Conservation (phyloP, 2,797 vertebrate genomes). For the Arnoldichthys spilopterus region DNA sequence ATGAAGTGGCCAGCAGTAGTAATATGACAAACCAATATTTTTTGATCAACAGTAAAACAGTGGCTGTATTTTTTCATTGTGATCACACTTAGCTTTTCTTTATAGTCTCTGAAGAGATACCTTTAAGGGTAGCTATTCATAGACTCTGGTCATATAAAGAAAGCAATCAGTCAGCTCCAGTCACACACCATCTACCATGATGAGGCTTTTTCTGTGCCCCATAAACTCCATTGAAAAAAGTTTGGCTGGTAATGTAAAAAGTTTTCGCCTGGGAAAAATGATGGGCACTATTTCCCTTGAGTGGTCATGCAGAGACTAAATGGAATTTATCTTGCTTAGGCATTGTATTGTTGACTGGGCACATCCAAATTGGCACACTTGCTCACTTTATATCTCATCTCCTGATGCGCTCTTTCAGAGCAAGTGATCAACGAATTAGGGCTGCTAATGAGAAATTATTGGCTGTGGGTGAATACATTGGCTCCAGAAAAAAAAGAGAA, state of each 20-base stretch:
- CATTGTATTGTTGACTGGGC: conserved; percentile 6
- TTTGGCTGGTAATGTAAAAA: conserved; percentile 7
- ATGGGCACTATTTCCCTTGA: conserved; percentile 7
- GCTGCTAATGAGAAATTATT: conserved; percentile 51
- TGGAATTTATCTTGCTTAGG: conserved; percentile 29
- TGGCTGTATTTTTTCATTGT: neutral
- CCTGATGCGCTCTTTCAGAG: conserved; percentile 25
- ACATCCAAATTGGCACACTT: neutral
- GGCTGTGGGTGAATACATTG: conserved; percentile 47
- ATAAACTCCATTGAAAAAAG: conserved; percentile 36
- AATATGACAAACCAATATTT: neutral
- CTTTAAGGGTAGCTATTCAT: conserved; percentile 16
- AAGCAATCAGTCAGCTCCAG: conserved; percentile 13
- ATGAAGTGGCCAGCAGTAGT: neutral
- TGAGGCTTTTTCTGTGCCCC: conserved; percentile 26
- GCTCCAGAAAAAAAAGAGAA: neutral
- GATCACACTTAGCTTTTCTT: neutral
- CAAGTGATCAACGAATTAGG: conserved; percentile 34
- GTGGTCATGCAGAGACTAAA: neutral
- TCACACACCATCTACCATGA: conserved; percentile 22
- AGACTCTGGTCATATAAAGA: conserved; percentile 22
- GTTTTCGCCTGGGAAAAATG: conserved; percentile 10
- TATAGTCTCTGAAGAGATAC: neutral
- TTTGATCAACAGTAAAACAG: neutral
- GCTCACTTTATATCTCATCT: conserved; percentile 16